Evolutionary conservation across 1,140 invertebrate species (phyloP).

Genomic region (Achroia grisella): DNA sequence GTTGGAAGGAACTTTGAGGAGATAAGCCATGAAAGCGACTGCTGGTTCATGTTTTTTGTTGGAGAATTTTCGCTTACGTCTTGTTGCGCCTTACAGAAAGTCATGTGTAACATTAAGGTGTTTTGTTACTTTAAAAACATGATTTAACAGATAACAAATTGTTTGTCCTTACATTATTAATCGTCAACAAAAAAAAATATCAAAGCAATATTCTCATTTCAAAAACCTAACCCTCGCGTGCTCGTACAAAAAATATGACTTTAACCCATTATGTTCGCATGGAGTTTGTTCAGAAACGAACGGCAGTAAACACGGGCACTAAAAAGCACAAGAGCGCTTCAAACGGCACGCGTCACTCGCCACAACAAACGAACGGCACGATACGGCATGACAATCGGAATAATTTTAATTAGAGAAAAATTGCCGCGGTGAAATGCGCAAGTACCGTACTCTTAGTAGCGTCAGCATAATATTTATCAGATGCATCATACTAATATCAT

Average conservation of each 20-base stretch:
- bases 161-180: no score
- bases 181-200: not conserved
- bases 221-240: conserved; percentile 21
- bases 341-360: conserved; percentile 58
- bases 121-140: not conserved
- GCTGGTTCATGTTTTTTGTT: conserved; percentile 37
- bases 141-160: no score
- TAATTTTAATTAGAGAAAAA: conserved; percentile 73
- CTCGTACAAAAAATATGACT: conserved; percentile 36
- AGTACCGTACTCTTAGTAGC: conserved; percentile 15
- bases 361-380: conserved; percentile 57
- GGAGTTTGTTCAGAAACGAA: conserved; percentile 26
- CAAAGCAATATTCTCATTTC: conserved; percentile 4
- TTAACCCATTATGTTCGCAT: conserved; percentile 37
- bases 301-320: conserved; percentile 62
- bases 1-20: conserved; percentile 53
- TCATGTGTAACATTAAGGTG: not conserved
- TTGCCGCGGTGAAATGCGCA: conserved; percentile 56
- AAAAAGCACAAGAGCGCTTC: conserved; percentile 61
- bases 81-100: not conserved
- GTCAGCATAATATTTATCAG: conserved; percentile 18
- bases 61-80: conserved; percentile 14
- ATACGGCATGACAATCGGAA: conserved; percentile 60
- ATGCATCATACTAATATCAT: no score
- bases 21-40: conserved; percentile 58